phyloP scores from a whole-genome alignment of 1,140 invertebrate species.

The Philaenus spumarius region DNA sequence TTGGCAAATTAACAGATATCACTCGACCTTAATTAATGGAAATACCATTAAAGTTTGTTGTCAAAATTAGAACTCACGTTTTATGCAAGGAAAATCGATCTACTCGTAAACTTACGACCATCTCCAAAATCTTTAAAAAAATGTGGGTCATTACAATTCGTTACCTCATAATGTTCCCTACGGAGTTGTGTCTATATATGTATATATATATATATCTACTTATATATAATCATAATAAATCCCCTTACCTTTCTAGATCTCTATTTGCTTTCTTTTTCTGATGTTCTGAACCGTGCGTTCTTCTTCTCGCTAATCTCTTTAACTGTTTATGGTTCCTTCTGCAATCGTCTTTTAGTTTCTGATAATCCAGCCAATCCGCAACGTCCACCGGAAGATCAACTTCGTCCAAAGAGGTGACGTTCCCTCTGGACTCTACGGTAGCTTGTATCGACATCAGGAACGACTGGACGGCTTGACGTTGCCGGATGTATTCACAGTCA shows the following conservation, averaged over 20 bases:
- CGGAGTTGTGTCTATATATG: too few species aligned
- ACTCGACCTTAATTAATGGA: too few species aligned
- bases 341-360: constrained; percentile 18
- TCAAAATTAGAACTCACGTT: too few species aligned
- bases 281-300: not conserved
- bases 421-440: constrained; percentile 46
- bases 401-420: constrained; percentile 36
- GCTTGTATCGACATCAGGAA: constrained; percentile 49
- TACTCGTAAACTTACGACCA: too few species aligned
- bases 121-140: too few species aligned
- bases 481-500: constrained; percentile 57
- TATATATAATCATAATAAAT: too few species aligned
- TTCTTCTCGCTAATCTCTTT: constrained; percentile 15
- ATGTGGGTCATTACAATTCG: too few species aligned
- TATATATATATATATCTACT: too few species aligned
- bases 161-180: too few species aligned
- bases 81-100: too few species aligned
- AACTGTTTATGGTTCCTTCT: constrained; percentile 21
- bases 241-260: constrained; percentile 12
- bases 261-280: constrained; percentile 5
- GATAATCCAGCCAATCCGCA: constrained; percentile 40
- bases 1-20: too few species aligned
- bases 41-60: too few species aligned
- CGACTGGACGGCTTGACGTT: constrained; percentile 43
- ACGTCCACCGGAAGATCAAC: constrained; percentile 39